Percentiles rank a stretch among this genome's conserved stretches.
Conservation (phyloP, 2,113 vertebrate genomes). For the Struthio camelus region DNA sequence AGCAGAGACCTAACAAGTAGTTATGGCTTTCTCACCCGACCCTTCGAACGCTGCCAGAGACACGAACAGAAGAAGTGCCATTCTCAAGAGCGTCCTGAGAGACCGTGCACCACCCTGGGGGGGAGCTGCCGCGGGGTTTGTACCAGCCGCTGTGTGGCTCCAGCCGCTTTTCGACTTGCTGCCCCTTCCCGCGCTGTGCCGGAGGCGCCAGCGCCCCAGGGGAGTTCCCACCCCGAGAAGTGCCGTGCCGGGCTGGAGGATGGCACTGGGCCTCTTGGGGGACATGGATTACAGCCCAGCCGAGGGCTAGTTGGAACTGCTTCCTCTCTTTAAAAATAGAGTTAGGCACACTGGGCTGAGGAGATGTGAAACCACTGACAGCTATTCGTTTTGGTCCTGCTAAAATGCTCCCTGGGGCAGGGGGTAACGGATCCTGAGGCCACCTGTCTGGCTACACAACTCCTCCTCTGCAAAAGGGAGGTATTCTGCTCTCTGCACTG, state of each 20-base stretch:
- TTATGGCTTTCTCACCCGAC: background rate
- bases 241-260: too few relatives aligned
- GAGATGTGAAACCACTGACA: background rate
- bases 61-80: background rate
- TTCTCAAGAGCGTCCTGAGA: background rate
- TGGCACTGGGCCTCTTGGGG: background rate
- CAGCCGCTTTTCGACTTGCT: too few relatives aligned
- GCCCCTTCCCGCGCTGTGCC: too few relatives aligned
- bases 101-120: too few relatives aligned
- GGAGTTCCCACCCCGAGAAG: too few relatives aligned
- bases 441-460: background rate
- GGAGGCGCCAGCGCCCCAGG: too few relatives aligned
- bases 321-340: background rate
- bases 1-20: background rate
- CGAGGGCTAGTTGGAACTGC: background rate
- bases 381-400: background rate
- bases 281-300: background rate
- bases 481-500: background rate
- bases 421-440: background rate
- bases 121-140: too few relatives aligned
- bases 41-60: background rate
- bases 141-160: too few relatives aligned
- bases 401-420: background rate
- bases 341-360: fast-evolving
- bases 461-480: background rate